Evolutionary conservation across 2,113 vertebrate species (phyloP), one percentile per base, ranked within the genome.

Genomic region (Onychorhynchus coronatus): DNA sequence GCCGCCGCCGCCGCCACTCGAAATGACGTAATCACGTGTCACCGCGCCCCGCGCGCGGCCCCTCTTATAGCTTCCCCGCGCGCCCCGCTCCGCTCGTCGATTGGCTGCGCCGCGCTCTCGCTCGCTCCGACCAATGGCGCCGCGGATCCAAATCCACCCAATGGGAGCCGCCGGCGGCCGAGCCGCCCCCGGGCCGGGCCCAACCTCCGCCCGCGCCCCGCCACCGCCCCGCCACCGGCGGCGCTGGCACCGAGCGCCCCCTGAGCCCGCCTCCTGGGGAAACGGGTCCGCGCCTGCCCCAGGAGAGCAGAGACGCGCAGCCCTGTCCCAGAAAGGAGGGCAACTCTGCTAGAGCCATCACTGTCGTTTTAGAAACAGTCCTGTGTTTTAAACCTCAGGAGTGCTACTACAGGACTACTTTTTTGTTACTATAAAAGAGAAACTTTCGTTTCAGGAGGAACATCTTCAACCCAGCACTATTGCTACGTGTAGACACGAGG

Each of bases 21-120:
- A 1, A 1, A 4, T 0, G 2, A 52, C 14, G 18, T 2, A 0
- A 12, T 4, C 21, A 5, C 66, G 3, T 18, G 14, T 0, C 0
- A 0, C 3, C 0, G 0, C 4, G 0, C 8, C 2, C 8, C 1
- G 0, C 4, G 1, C 9, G 9, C 37, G 3, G 30, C 47, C 61
- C 20, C 4, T 59, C 82, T 93, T 96, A 95, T 95, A 95, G 75
- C 42, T 2, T 44, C 78, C 25, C 23, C 8, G 31, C 5, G 20
- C 12, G 11, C 33, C 21, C 39, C 33, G 13, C 10, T 1, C 33
- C 4, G 25, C 35, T 6, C 30, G 5, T 49, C 31, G 62, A 95
- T 96, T 96, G 93, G 96, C 46, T 49, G 46, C 0, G 0, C 5
- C 4, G 1, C 21, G 1, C n/a, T 42, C 12, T 1, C 16, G 1